These are phyloP conservation scores for Trachelus iudaicus DNA, from an alignment of 2,888 invertebrate genomes.

Conservation along the genomic window DNA sequence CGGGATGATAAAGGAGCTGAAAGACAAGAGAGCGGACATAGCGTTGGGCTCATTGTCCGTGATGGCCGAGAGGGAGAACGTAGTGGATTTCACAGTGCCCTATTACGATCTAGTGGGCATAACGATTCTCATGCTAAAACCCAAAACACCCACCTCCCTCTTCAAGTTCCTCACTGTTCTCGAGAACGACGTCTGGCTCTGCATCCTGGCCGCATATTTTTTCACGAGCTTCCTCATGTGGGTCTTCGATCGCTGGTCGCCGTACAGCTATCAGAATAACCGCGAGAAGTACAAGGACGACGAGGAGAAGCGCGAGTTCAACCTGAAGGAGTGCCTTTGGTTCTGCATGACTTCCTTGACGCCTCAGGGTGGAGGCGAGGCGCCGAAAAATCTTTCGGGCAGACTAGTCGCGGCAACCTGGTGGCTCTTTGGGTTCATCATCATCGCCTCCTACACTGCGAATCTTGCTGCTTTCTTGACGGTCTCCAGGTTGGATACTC, in stretches of 20 bases:
- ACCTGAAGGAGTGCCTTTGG: conserved; percentile 96
- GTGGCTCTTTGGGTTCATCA: conserved; percentile 99
- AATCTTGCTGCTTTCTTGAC: conserved; percentile 98
- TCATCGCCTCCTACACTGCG: conserved; percentile 98
- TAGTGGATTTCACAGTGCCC: conserved; percentile 97
- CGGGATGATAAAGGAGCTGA: conserved; percentile 83
- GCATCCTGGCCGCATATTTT: conserved; percentile 94
- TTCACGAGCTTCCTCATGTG: conserved; percentile 95
- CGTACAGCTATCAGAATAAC: conserved; percentile 96
- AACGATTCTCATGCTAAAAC: conserved; percentile 94
- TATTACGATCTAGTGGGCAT: conserved; percentile 98
- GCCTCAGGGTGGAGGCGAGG: conserved; percentile 94
- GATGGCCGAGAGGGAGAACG: conserved; percentile 97
- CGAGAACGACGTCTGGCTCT: conserved; percentile 96
- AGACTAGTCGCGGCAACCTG: conserved; percentile 96
- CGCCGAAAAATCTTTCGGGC: conserved; percentile 95
- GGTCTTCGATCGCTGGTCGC: conserved; percentile 97
- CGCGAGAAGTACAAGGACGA: conserved; percentile 92
- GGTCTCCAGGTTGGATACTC: conserved; percentile 91
- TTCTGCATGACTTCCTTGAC: conserved; percentile 99
- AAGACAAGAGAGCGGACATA: conserved; percentile 91
- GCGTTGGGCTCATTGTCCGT: conserved; percentile 94
- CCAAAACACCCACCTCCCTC: conserved; percentile 88
- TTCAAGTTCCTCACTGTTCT: conserved; percentile 97
- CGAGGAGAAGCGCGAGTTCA: conserved; percentile 94